Base-by-base conservation (phyloP, 2,797 vertebrate species). In the Dryobates pubescens region DNA sequence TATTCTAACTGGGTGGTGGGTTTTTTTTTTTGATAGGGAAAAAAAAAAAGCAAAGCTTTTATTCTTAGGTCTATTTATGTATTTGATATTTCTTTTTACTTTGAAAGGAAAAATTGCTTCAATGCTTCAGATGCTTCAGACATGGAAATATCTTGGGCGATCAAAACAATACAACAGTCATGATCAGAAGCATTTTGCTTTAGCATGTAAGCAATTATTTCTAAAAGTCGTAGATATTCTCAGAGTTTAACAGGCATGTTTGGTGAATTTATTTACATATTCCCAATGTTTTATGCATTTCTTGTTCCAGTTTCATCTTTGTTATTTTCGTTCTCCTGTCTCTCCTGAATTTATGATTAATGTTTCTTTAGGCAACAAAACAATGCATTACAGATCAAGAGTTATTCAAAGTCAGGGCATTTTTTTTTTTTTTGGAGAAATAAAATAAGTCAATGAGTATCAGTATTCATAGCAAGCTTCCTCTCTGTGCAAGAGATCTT, bases 271-370 rank as follows among this genome's bases (percentile, higher is more conserved):
- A 89, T 92, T 96, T 95, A 83, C 84, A 86, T 94, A 45, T 89
- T 94, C 73, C 73, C 73, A 86, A 90, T 94, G 84, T 90, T 94
- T 96, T 96, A 92, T 94, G 83, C 77, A 95, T 86, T 92, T 91
- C 24, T 92, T 91, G 41, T 88, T 93, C 70, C 54, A 81, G 77
- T 94, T 94, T 94, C 45, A 51, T 95, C 89, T 94, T 89, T 90
- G 53, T 89, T 93, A 68, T 92, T 96, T 94, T 71, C 94, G 59
- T 89, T 95, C 20, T 34, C 12, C 15, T 69, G 62, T 79, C 90
- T 92, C 80, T 77, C 75, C 90, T 93, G 90, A 92, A 94, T 89
- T 94, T 91, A 88, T 91, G 94, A 94, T 95, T 96, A 94, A 93
- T 89, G 71, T 84, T 94, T 94, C 84, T 93, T 89, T 92, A 92